These are phyloP conservation scores for Mugil cephalus DNA, from an alignment of 2,113 vertebrate species.

Conservation along the genomic window DNA sequence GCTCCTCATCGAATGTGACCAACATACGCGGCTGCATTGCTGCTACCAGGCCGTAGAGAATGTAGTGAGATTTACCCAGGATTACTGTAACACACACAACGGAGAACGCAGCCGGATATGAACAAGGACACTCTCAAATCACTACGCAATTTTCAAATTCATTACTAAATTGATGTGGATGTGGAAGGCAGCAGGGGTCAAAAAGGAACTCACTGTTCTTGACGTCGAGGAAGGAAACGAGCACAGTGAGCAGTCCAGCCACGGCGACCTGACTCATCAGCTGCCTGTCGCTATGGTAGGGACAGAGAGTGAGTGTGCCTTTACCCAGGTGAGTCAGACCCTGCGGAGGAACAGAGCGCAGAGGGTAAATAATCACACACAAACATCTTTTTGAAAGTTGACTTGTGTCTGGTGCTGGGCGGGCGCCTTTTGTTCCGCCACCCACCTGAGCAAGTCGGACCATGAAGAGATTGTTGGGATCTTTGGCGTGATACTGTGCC, in stretches of 20 bases:
- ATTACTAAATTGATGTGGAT: not conserved
- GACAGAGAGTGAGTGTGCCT: constrained; percentile 97
- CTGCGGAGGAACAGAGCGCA: constrained; percentile 74
- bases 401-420: constrained; percentile 8
- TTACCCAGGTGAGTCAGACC: constrained; percentile 98
- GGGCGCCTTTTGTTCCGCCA: constrained; percentile 11
- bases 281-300: constrained; percentile 98
- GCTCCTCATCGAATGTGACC: constrained; percentile 97
- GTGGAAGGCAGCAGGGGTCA: not conserved
- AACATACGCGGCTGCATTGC: constrained; percentile 99
- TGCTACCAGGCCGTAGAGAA: constrained; percentile 95
- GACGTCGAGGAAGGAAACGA: constrained; percentile 97
- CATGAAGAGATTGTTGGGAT: constrained; percentile 99
- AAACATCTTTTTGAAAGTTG: constrained; percentile 5
- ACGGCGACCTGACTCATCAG: constrained; percentile 99
- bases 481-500: constrained; percentile 98
- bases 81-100: constrained; percentile 86
- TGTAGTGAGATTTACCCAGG: constrained; percentile 96
- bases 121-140: not conserved
- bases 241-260: constrained; percentile 94
- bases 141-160: not conserved
- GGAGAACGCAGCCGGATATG: constrained; percentile 21
- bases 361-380: constrained; percentile 31
- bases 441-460: constrained; percentile 96
- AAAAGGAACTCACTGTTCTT: constrained; percentile 93